These are phyloP conservation scores for Sycophaga agraensis DNA, from an alignment of 1,140 invertebrate genomes.

Conservation along the genomic window DNA sequence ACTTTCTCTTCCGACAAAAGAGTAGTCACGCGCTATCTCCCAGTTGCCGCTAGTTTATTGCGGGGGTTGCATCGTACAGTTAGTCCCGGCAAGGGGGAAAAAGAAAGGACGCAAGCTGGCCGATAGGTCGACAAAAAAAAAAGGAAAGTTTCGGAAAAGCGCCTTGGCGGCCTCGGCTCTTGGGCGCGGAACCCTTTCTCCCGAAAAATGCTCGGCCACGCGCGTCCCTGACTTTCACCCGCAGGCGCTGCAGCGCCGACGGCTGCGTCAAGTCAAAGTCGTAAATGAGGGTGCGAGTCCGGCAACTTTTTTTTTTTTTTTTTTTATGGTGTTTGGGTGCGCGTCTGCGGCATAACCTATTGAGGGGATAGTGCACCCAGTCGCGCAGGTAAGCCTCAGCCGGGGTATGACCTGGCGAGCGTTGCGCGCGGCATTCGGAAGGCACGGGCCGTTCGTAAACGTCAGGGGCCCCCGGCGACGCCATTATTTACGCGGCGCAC, in stretches of 20 bases:
- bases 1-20: conserved; percentile 45
- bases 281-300: conserved; percentile 39
- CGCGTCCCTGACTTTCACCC: conserved; percentile 45
- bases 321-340: conserved; percentile 54
- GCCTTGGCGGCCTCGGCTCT: too few species aligned
- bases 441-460: conserved; percentile 24
- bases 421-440: conserved; percentile 26
- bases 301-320: conserved; percentile 43
- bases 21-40: conserved; percentile 28
- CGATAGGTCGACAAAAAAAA: neutral
- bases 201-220: neutral
- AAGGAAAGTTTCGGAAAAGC: neutral
- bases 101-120: neutral
- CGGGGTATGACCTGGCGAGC: conserved; percentile 33
- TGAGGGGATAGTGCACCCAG: conserved; percentile 28
- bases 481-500: conserved; percentile 18
- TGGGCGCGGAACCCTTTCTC: conserved; percentile 53
- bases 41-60: conserved; percentile 50
- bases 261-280: conserved; percentile 37
- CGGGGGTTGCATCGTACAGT: conserved; percentile 41
- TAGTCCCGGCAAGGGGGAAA: conserved; percentile 16
- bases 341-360: conserved; percentile 36
- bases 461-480: too few species aligned
- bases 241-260: neutral
- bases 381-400: conserved; percentile 28